phyloP scores from a whole-genome alignment of 2,797 vertebrate genomes.

The Pangasius mekongensis region DNA sequence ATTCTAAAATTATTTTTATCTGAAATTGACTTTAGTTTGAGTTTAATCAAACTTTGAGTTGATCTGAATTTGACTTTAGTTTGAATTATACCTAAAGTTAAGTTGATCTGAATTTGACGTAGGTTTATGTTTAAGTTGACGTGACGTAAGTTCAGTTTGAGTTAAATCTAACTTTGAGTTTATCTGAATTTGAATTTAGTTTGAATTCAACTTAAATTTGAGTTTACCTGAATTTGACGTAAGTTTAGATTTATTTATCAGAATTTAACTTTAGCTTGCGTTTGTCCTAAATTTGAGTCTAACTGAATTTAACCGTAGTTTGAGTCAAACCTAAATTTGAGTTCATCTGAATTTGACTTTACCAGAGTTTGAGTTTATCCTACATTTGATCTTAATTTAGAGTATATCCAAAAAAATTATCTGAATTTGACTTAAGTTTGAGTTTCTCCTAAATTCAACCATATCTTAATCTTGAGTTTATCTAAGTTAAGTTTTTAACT shows the following conservation, averaged over 20 bases:
- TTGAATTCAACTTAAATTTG: neutral
- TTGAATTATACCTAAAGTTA: neutral
- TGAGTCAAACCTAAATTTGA: neutral
- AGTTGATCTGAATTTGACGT: neutral
- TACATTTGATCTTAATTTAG: neutral
- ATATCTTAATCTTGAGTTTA: neutral
- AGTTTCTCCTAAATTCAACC: neutral
- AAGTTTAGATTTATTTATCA: too few relatives aligned
- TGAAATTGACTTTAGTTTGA: neutral
- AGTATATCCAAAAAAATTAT: neutral
- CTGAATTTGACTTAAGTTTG: neutral
- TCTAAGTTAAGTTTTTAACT: neutral
- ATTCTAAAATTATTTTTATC: too few relatives aligned
- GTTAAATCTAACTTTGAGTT: neutral
- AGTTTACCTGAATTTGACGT: neutral
- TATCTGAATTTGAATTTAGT: neutral
- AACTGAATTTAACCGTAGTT: neutral
- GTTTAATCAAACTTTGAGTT: neutral
- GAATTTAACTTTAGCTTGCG: neutral
- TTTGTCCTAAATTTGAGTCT: neutral
- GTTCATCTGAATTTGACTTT: neutral
- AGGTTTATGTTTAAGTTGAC: too few relatives aligned
- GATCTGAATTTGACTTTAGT: neutral
- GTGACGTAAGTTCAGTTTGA: too few relatives aligned
- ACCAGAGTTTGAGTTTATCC: neutral